A percentile compares a stretch with the other conserved stretches of the same genome.
Conservation (phyloP, 2,113 vertebrate genomes). For the Leptodactylus fuscus region DNA sequence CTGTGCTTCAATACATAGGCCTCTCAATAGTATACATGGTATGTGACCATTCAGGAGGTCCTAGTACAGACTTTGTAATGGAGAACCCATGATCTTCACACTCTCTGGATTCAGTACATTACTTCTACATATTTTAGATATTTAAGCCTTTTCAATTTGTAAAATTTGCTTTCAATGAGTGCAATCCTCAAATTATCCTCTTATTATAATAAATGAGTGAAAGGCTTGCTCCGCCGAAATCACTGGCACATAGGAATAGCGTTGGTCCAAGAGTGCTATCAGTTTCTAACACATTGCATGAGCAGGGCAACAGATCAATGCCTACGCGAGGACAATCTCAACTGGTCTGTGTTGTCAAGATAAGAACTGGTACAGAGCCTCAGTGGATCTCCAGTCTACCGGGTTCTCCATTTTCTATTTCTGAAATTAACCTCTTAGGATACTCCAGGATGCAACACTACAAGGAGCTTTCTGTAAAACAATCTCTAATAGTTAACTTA, state of each 20-base stretch:
- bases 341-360: neutral
- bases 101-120: neutral
- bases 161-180: neutral
- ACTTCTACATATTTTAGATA: neutral
- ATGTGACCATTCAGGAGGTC: too few relatives aligned
- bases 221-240: neutral
- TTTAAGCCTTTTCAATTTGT: neutral
- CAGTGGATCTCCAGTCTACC: neutral
- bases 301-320: neutral
- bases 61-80: too few relatives aligned
- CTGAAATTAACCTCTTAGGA: neutral
- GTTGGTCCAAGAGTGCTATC: neutral
- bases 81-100: too few relatives aligned
- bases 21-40: too few relatives aligned
- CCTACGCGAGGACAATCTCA: neutral
- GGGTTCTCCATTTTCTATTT: neutral
- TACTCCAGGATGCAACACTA: neutral
- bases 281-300: neutral
- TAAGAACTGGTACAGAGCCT: neutral
- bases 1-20: too few relatives aligned
- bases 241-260: neutral
- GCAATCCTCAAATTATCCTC: neutral
- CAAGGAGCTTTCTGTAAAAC: neutral
- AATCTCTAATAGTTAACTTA: neutral
- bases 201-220: neutral